Base-by-base conservation (phyloP, 2,113 vertebrate genomes). In the Turdus rufiventris region DNA sequence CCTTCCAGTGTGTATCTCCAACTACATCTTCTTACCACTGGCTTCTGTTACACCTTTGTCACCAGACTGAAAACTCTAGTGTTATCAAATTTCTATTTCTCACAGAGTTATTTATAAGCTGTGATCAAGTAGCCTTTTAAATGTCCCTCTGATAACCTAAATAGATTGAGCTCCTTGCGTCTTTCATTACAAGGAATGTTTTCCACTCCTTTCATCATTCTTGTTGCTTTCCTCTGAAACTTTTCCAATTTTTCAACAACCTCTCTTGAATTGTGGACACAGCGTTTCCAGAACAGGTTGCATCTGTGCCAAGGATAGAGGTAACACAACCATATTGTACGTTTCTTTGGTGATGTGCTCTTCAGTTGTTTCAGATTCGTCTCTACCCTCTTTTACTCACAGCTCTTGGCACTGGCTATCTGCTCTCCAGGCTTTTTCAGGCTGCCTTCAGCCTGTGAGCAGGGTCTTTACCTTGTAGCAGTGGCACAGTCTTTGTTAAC, bases 181-280 rank as follows among this genome's bases (percentile, higher is more conserved):
- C 89, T 96, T 92, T 95, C 85, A 89, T 79, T 97, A 88, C 53
- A 88, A 77, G 47, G 60, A 77, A 91, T 60, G 43, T 81, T 96
- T 96, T 96, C 88, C 76, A 90, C 50, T 57, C 75, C 72, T 93
- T 96, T 96, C 78, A 82, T 92, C 91, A 73, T 94, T 88, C 87
- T 71, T 19, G 3, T 78, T 93, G 43, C 34, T 93, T 94, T 91
- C 63, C 85, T 95, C 86, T 97, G 95, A 96, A 94, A 78, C 23
- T 88, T 88, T 93, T 91, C 88, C 94, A 96, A 26, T 95, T 93
- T 97, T 93, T 95, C 91, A 91, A 65, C 73, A 70, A 47, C 68
- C 21, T 81, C 66, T 63, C 67, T 77, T 86, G 78, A 93, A 71
- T 10, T 88, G 66, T 74, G 63, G 85, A 88, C 85, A 47, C 63